A percentile compares a stretch with the other conserved stretches of the same genome.
phyloP scores from a whole-genome alignment of 2,797 vertebrate species.

The Acanthurus tractus region DNA sequence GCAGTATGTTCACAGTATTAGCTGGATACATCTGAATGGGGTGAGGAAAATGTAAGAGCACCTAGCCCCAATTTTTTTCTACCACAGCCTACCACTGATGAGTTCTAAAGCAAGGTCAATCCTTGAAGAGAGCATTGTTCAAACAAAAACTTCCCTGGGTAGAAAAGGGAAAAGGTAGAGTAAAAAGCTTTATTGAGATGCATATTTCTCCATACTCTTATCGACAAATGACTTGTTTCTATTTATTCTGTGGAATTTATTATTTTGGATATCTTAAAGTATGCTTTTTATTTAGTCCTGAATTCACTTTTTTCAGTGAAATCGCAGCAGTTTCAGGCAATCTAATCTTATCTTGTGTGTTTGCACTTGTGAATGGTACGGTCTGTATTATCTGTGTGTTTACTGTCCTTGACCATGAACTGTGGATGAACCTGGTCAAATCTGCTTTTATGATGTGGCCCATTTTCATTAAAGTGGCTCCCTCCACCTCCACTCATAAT shows the following conservation, averaged over 20 bases:
- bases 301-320: conserved; percentile 2
- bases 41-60: not conserved
- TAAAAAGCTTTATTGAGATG: not conserved
- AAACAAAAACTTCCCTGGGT: not conserved
- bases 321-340: conserved; percentile 20
- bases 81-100: not conserved
- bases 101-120: not conserved
- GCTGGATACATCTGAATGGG: not conserved
- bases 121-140: not conserved
- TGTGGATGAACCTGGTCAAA: conserved; percentile 76
- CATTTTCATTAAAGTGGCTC: conserved; percentile 75
- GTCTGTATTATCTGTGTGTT: conserved; percentile 65
- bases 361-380: conserved; percentile 57
- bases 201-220: too few relatives aligned
- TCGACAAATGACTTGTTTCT: not conserved
- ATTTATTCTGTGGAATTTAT: not conserved
- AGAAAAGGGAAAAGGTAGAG: not conserved
- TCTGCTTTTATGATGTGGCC: conserved; percentile 78
- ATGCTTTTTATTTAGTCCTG: conserved; percentile 2
- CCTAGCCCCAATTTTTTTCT: not conserved
- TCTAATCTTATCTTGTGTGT: conserved; percentile 61
- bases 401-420: conserved; percentile 79
- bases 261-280: conserved; percentile 2
- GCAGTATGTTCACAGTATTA: not conserved
- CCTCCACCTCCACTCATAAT: conserved; percentile 66